These are phyloP conservation scores for Rynchops niger DNA, from an alignment of 2,113 vertebrate species.

Conservation along the genomic window DNA sequence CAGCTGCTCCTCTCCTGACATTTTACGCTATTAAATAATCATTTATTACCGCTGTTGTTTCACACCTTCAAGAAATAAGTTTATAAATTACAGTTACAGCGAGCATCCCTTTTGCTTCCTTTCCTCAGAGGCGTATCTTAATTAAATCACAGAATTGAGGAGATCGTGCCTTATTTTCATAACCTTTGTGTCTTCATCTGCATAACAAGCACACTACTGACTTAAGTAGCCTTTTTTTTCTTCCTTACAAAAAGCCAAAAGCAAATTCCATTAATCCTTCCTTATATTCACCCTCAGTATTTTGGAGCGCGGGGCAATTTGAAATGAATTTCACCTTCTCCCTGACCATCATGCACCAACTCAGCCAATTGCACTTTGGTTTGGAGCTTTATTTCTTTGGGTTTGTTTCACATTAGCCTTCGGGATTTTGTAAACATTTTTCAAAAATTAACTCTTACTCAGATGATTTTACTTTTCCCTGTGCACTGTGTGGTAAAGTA, in stretches of 20 bases:
- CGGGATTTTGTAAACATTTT: not conserved
- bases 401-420: not conserved
- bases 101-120: not conserved
- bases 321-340: not conserved
- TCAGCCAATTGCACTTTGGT: not conserved
- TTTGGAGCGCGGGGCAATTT: not conserved
- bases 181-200: not conserved
- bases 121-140: not conserved
- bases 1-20: not conserved
- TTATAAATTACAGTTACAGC: not conserved
- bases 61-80: not conserved
- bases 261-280: not conserved
- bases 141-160: not conserved
- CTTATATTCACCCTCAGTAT: not conserved
- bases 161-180: not conserved
- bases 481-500: fast-evolving
- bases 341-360: not conserved
- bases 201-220: not conserved
- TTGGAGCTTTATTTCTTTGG: not conserved
- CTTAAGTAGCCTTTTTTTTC: not conserved
- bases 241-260: not conserved
- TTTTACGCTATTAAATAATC: not conserved
- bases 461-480: not conserved
- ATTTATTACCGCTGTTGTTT: not conserved
- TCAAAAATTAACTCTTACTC: not conserved